A percentile compares a stretch with the other conserved stretches of the same genome.
Evolutionary conservation across 2,888 invertebrate genomes (phyloP).

Genomic region (Euplagia quadripunctaria): DNA sequence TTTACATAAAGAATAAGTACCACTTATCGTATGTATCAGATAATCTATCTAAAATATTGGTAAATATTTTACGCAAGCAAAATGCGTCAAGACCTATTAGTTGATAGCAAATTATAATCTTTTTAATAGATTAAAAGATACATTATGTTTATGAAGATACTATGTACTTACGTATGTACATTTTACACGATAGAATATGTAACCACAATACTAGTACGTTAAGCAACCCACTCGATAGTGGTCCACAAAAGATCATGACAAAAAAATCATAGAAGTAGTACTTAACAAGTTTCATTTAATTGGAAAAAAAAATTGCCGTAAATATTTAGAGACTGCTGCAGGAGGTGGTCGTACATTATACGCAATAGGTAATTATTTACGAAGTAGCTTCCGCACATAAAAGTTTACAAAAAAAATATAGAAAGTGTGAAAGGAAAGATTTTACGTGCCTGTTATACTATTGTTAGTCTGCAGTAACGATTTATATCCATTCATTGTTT

Average conservation of each 20-base stretch:
- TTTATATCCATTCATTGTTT: background rate
- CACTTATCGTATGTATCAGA: constrained; percentile 29
- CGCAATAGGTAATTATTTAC: constrained; percentile 42
- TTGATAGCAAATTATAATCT: background rate
- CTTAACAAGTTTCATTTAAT: constrained; percentile 37
- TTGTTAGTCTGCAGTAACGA: constrained; percentile 43
- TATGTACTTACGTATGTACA: background rate
- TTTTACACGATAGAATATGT: background rate
- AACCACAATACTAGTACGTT: background rate
- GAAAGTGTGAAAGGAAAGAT: constrained; percentile 48
- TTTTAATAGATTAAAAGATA: background rate
- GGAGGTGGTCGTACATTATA: constrained; percentile 31
- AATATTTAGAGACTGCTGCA: constrained; percentile 30
- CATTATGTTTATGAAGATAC: background rate
- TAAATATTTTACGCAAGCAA: constrained; percentile 20
- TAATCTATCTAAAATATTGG: constrained; percentile 31
- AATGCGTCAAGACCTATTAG: constrained; percentile 34
- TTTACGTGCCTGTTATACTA: constrained; percentile 45
- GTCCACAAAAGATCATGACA: constrained; percentile 54
- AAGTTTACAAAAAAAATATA: constrained; percentile 47
- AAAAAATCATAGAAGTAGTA: constrained; percentile 37
- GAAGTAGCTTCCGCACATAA: constrained; percentile 34
- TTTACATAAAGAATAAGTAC: constrained; percentile 31
- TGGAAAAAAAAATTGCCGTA: constrained; percentile 22
- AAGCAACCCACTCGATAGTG: constrained; percentile 65